Conservation (phyloP, 2,888 invertebrate species). For the Idaea straminata region DNA sequence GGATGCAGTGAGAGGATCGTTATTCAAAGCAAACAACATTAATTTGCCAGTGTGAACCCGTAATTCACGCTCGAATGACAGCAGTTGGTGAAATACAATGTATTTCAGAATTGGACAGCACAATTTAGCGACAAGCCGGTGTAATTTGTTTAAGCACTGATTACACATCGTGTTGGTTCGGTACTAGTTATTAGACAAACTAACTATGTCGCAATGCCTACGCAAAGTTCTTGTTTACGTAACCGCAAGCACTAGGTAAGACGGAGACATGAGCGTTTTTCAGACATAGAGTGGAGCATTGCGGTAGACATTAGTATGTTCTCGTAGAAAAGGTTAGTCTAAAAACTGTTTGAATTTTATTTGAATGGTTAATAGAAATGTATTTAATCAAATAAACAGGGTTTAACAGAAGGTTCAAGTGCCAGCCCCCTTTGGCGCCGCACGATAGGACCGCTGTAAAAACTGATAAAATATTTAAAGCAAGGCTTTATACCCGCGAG, state of each 20-base stretch:
- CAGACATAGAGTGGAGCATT: background rate
- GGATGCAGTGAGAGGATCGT: slow-evolving; percentile 25
- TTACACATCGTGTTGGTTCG: background rate
- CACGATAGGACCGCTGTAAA: slow-evolving; percentile 63
- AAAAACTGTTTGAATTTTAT: background rate
- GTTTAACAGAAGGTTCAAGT: slow-evolving; percentile 51
- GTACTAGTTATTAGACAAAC: background rate
- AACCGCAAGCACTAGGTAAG: slow-evolving; percentile 36
- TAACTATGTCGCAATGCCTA: slow-evolving; percentile 29
- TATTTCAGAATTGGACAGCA: slow-evolving; percentile 24
- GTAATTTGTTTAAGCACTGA: slow-evolving; percentile 23
- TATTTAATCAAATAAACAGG: slow-evolving; percentile 52
- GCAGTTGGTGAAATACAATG: slow-evolving; percentile 22
- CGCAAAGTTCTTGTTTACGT: slow-evolving; percentile 38
- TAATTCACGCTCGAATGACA: slow-evolving; percentile 31
- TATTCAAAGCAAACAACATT: slow-evolving; percentile 34
- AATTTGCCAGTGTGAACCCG: slow-evolving; percentile 23
- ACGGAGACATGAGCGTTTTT: slow-evolving; percentile 9
- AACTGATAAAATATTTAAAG: slow-evolving; percentile 77
- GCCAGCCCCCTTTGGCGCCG: slow-evolving; percentile 61
- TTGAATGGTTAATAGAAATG: slow-evolving; percentile 25
- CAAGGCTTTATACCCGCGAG: slow-evolving; percentile 59
- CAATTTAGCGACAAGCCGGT: slow-evolving; percentile 18
- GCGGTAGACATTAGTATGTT: background rate
- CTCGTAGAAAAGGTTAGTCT: background rate